These are phyloP conservation scores for Prosopocoilus inquinatus DNA, from an alignment of 2,888 invertebrate genomes.

Conservation along the genomic window DNA sequence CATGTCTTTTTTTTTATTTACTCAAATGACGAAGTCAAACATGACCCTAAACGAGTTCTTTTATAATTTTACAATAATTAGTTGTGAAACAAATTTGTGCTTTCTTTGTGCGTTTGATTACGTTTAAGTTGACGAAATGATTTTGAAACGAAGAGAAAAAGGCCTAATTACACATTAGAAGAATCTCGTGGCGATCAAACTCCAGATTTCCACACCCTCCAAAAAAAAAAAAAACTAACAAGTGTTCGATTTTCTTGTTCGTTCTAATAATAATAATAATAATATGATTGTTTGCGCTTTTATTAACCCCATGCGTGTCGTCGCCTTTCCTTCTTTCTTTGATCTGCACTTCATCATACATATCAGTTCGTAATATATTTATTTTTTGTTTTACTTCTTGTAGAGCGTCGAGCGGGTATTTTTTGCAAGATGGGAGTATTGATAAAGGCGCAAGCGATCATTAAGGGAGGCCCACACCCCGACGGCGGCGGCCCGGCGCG, in stretches of 20 bases:
- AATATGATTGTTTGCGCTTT: constrained; percentile 21
- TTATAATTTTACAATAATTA: no score
- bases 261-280: background rate
- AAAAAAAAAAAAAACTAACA: no score
- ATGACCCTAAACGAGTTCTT: no score
- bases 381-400: constrained; percentile 24
- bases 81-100: no score
- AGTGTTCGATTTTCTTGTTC: no score
- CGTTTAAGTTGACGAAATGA: background rate
- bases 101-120: background rate
- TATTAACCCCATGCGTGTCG: constrained; percentile 13
- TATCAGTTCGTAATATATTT: constrained; percentile 8
- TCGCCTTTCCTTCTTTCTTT: background rate
- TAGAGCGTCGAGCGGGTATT: constrained; percentile 36
- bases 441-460: constrained; percentile 21
- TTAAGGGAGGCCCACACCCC: background rate
- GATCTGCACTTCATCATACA: background rate
- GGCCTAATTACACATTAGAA: background rate
- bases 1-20: no score
- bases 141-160: no score
- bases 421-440: constrained; percentile 33
- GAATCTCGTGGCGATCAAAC: background rate
- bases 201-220: no score
- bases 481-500: background rate
- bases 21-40: no score